phyloP scores from a whole-genome alignment of 1,140 invertebrate genomes.

The Penaeus chinensis region DNA sequence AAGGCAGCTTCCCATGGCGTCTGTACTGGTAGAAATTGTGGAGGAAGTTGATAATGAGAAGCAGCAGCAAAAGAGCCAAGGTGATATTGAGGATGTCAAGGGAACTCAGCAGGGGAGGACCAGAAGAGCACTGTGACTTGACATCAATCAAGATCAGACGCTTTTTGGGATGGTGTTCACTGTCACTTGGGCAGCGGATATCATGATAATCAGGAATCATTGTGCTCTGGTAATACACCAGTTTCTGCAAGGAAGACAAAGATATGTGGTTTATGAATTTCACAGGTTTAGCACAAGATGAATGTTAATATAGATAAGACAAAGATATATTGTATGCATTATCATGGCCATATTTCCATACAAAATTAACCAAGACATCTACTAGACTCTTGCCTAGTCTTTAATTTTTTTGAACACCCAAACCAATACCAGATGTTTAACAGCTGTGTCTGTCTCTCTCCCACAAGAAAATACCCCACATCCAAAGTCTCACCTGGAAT shows the following conservation, averaged over 20 bases:
- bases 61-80: constrained; percentile 44
- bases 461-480: background rate
- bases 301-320: background rate
- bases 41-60: constrained; percentile 51
- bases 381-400: too few species aligned
- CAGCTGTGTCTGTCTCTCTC: too few species aligned
- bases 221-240: constrained; percentile 23
- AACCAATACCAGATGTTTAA: background rate
- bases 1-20: constrained; percentile 60
- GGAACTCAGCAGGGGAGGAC: constrained; percentile 40
- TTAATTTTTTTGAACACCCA: too few species aligned
- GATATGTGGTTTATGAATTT: background rate
- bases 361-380: too few species aligned
- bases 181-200: constrained; percentile 32
- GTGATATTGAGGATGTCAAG: constrained; percentile 57
- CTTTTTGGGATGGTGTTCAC: background rate
- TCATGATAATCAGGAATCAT: background rate
- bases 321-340: too few species aligned
- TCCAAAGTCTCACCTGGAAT: constrained; percentile 40
- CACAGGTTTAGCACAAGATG: background rate
- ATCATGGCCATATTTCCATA: too few species aligned
- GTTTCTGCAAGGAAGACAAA: constrained; percentile 16
- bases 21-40: constrained; percentile 60
- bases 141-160: constrained; percentile 49
- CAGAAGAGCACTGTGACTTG: constrained; percentile 23